These are phyloP conservation scores for Grallaria varia DNA, from an alignment of 2,113 vertebrate genomes.

Conservation along the genomic window DNA sequence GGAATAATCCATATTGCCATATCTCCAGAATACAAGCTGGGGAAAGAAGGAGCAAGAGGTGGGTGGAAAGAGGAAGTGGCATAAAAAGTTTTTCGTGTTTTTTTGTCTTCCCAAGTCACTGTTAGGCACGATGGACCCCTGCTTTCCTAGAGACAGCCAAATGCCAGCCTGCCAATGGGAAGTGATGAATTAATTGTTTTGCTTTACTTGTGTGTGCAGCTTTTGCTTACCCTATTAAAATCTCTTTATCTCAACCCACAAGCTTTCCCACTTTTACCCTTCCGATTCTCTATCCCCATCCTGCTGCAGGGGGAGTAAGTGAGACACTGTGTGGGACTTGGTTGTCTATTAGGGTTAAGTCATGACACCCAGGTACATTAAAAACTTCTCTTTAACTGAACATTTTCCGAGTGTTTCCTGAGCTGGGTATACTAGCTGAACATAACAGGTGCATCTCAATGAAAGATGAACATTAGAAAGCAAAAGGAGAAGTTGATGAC, in stretches of 20 bases:
- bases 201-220: neutral
- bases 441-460: neutral
- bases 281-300: neutral
- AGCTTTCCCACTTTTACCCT: neutral
- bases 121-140: fast-evolving
- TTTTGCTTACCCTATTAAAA: neutral
- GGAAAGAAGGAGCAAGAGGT: neutral
- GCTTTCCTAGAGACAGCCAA: neutral
- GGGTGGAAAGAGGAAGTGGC: fast-evolving
- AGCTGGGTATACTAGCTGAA: neutral
- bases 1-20: neutral
- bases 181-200: neutral
- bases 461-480: neutral
- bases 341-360: neutral
- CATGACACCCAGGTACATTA: fast-evolving
- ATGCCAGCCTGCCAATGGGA: neutral
- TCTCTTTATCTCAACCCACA: neutral
- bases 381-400: neutral
- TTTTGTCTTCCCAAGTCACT: neutral
- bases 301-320: neutral
- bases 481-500: neutral
- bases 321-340: neutral
- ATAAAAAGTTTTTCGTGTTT: neutral
- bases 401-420: neutral
- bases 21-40: neutral